Evolutionary conservation across 2,113 vertebrate genomes (phyloP), one percentile per base, ranked within the genome.

Genomic region (Sterna hirundo): DNA sequence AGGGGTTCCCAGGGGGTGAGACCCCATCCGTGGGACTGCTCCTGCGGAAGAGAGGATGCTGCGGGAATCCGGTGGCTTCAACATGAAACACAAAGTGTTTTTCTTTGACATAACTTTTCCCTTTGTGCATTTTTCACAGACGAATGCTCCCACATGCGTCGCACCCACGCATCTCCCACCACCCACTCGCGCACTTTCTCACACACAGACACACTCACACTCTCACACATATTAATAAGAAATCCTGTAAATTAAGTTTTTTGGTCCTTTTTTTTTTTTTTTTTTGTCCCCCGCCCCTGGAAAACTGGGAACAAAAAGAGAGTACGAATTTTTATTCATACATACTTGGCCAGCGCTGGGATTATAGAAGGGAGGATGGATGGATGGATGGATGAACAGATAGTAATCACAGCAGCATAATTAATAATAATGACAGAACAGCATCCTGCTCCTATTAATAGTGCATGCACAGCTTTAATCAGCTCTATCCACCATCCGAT

Each of bases 401-500:
- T 27, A 96, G 78, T 80, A 96, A 96, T 97, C 94, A 96, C 65
- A 51, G 96, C 20, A 80, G 84, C 78, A 74, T 94, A 94, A 96
- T 96, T 97, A 95, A 94, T 94, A 96, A 95, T 88, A 91, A 96
- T 95, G 92, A 90, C 93, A 94, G 79, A 82, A 85, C 62, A 55
- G 87, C 70, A 91, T 72, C 92, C 93, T 83, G 78, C 84, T 94
- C 78, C 93, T 96, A 66, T 93, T 94, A 96, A 95, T 86, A 95
- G 78, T 42, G 70, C 64, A 57, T 72, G 84, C 78, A 90, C 38
- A 90, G 82, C 94, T 86, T 95, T 95, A 96, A 95, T 95, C 93
- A 96, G 78, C 85, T 87, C 66, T 52, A 38, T 26, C 82, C 78
- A 93, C 94, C 90, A 83, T 74, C 87, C 32, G 2, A 7, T 0